These are phyloP conservation scores for Prionchulus punctatus DNA, from an alignment of 2,888 invertebrate genomes.

Conservation along the genomic window DNA sequence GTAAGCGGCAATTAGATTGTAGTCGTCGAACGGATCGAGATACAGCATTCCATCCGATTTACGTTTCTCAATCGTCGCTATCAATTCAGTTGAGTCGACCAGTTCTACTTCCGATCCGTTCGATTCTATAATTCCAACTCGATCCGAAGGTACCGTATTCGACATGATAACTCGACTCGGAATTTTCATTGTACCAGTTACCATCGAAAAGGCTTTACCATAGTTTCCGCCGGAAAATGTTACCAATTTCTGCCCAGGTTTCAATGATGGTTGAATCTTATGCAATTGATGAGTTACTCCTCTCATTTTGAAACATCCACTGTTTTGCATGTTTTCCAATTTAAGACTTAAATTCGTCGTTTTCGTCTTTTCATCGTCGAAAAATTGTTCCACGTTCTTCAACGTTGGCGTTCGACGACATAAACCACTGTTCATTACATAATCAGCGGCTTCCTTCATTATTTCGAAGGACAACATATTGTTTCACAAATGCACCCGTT, in stretches of 20 bases:
- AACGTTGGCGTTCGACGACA: background rate
- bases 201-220: constrained; percentile 33
- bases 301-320: constrained; percentile 33
- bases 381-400: background rate
- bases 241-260: constrained; percentile 18
- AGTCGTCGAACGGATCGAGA: constrained; percentile 31
- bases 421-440: background rate
- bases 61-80: background rate
- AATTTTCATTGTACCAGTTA: constrained; percentile 18
- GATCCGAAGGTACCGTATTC: constrained; percentile 26
- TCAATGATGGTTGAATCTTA: constrained; percentile 16
- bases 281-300: constrained; percentile 30
- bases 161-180: constrained; percentile 29
- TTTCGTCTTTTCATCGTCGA: background rate
- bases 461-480: background rate
- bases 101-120: background rate
- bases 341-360: constrained; percentile 3
- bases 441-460: background rate
- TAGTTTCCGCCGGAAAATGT: constrained; percentile 35
- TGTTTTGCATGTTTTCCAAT: constrained; percentile 8
- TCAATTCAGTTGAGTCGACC: constrained; percentile 2
- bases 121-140: constrained; percentile 26
- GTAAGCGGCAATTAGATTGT: constrained; percentile 22
- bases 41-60: constrained; percentile 8
- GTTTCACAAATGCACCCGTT: background rate